Evolutionary conservation across 2,888 invertebrate genomes (phyloP).

Genomic region (Bombyx huttoni): DNA sequence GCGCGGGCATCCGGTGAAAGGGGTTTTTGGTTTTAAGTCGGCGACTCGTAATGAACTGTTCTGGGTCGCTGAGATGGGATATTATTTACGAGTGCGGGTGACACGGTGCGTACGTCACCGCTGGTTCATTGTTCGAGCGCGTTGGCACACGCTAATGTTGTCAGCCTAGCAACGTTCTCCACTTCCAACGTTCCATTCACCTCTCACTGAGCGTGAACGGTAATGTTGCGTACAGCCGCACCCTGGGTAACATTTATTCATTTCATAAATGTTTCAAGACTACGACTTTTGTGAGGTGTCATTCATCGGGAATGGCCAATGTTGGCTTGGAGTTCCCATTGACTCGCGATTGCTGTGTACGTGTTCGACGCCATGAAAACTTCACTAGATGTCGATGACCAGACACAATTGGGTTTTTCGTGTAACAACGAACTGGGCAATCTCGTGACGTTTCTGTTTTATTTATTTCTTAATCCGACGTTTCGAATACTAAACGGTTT

Average conservation of each 20-base stretch:
- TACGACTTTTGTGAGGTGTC: background rate
- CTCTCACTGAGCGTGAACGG: constrained; percentile 66
- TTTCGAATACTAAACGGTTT: no score
- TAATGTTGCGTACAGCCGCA: constrained; percentile 34
- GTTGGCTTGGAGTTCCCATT: background rate
- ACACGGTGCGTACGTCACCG: constrained; percentile 41
- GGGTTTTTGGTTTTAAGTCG: background rate
- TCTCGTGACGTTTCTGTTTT: no score
- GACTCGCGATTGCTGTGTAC: background rate
- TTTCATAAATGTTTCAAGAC: constrained; percentile 8
- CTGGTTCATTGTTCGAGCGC: constrained; percentile 65
- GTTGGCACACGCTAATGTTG: constrained; percentile 60
- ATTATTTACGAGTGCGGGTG: constrained; percentile 10
- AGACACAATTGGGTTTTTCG: background rate
- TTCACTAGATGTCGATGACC: background rate
- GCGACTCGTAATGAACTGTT: background rate
- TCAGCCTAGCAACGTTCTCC: constrained; percentile 60
- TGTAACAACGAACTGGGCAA: no score
- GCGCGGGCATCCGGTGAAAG: background rate
- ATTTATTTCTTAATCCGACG: no score
- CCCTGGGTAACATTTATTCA: constrained; percentile 17
- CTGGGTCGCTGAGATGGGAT: background rate
- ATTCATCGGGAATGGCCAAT: background rate
- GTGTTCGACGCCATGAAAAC: background rate
- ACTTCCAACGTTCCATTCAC: constrained; percentile 58